These are phyloP conservation scores for Diorhabda elongata DNA, from an alignment of 1,140 invertebrate species.

Conservation along the genomic window DNA sequence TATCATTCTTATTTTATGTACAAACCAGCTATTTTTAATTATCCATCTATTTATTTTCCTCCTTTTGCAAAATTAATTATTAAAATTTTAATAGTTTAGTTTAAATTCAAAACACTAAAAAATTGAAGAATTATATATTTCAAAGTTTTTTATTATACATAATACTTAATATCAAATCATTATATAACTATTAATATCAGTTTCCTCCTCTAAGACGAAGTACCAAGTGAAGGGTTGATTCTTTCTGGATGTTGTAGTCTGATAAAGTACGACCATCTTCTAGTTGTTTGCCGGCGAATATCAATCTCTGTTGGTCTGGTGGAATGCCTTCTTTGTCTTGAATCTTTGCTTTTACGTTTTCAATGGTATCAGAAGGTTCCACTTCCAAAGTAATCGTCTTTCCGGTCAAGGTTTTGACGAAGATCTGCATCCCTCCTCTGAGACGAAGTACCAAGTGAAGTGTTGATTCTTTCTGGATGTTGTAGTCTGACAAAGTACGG, in stretches of 20 bases:
- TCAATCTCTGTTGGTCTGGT: constrained; percentile 19
- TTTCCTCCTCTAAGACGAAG: constrained; percentile 16
- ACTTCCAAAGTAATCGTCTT: constrained; percentile 18
- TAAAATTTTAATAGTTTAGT: too few relatives aligned
- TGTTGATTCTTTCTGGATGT: constrained; percentile 67
- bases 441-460: constrained; percentile 67
- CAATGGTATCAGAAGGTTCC: constrained; percentile 53
- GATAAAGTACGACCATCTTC: constrained; percentile 22
- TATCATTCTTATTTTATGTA: too few relatives aligned
- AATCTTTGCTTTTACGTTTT: constrained; percentile 64
- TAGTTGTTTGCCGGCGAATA: constrained; percentile 21
- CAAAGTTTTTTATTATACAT: too few relatives aligned
- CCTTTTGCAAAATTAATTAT: too few relatives aligned
- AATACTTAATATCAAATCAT: too few relatives aligned
- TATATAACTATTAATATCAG: neutral
- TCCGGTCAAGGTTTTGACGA: constrained; percentile 35
- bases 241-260: constrained; percentile 23
- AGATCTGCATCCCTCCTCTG: constrained; percentile 66
- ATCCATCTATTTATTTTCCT: too few relatives aligned
- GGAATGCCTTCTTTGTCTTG: constrained; percentile 50
- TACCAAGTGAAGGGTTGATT: constrained; percentile 16
- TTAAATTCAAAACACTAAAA: too few relatives aligned
- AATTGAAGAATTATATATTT: too few relatives aligned
- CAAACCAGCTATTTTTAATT: too few relatives aligned
- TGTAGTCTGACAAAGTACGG: constrained; percentile 71